Base-by-base conservation (phyloP, 1,140 invertebrate species). In the Solenopsis invicta region DNA sequence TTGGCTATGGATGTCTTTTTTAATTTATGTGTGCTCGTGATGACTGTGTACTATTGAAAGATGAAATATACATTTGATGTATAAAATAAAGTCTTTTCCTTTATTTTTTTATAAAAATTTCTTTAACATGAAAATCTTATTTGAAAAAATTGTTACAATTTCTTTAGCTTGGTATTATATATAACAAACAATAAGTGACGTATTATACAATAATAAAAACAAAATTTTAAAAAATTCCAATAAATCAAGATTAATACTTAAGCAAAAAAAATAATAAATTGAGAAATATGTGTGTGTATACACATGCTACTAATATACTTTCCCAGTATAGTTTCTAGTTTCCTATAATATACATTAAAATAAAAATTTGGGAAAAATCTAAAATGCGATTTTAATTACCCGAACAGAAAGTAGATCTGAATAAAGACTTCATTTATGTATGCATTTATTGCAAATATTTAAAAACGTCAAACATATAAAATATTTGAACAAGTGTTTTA, bases 1-100 rank as follows among this genome's bases (percentile, higher is more conserved):
- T 69, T 71, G 69, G 77, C 77, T 81, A 81, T 71, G 21, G 6
- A 59, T 81, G 78, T 81, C 64, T 45, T 56, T 71, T 81, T 45
- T 69, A 56, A 81, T 81, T 81, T 71, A 81, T 81, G 52, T 81
- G 77, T 81, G 78, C 77, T 71, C 34, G 77, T 81, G 66, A 81
- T 81, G 18, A 81, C n/a, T 71, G 52, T 81, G 37, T 81, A 81
- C 37, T 81, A 81, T 71, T 56, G 66, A 81, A 41, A 81, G 52
- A 56, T 48, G 37, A 81, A 81, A 81, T 71, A 80, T 80, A 81
- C 78, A 81, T 81, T 81, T 81, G 16, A 71, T 71, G 78, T 71
- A 81, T 81, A 81, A 81, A 71, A 45, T 37, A 16, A 29, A 54
- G 1, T 24, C n/a, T 34, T 56, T 13, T 37, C 2, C n/a, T n/a